Percentiles rank a stretch among this genome's conserved stretches.
Evolutionary conservation across 2,797 vertebrate species (phyloP).

Genomic region (Pangasius djambal): DNA sequence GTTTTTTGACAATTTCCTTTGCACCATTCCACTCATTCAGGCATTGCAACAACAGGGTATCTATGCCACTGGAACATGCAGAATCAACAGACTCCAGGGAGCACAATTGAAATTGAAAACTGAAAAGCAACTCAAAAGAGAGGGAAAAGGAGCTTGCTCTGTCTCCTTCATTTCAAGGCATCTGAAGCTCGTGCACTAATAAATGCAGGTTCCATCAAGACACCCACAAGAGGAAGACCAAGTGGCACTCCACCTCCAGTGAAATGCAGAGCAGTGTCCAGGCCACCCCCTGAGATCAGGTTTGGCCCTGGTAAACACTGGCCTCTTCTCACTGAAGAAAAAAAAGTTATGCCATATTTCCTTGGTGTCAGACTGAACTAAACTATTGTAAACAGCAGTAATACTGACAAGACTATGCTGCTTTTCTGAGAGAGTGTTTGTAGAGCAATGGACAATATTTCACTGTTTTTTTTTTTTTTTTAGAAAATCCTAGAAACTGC

Average conservation of each 20-base stretch:
- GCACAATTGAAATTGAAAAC: too few species aligned
- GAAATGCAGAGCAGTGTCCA: conserved; percentile 49
- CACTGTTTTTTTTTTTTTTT: too few species aligned
- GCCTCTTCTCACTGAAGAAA: not conserved
- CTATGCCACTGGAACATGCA: too few species aligned
- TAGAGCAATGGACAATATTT: not conserved
- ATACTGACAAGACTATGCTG: not conserved
- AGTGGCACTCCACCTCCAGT: conserved; percentile 36
- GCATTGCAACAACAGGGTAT: too few species aligned
- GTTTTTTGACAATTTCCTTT: too few species aligned
- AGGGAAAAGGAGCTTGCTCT: too few species aligned
- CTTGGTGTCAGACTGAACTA: not conserved
- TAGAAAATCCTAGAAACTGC: not conserved
- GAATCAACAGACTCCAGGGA: too few species aligned
- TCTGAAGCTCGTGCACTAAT: not conserved
- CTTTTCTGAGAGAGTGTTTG: not conserved
- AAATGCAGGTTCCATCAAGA: not conserved
- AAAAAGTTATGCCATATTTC: conserved; percentile 49
- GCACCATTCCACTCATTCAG: too few species aligned
- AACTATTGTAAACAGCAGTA: too few species aligned
- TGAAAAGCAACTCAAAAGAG: too few species aligned
- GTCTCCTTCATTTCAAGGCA: conserved; percentile 53
- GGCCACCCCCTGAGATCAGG: conserved; percentile 42
- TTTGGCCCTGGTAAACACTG: conserved; percentile 49
- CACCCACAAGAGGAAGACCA: conserved; percentile 41